phyloP scores from a whole-genome alignment of 2,888 invertebrate species.

The Perizoma flavofasciatum region DNA sequence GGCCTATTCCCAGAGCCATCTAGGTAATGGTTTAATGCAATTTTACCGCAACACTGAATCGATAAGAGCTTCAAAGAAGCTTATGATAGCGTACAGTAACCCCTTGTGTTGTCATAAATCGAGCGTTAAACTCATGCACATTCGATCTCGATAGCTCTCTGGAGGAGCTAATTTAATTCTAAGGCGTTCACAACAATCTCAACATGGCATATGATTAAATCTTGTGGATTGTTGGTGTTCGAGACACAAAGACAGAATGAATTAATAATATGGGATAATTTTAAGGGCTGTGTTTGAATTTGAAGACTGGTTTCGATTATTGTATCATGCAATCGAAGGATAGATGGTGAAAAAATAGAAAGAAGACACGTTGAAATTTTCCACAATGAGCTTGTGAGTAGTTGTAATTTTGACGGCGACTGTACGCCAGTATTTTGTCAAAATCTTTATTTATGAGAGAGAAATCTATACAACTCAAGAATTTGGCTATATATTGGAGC shows the following conservation, averaged over 20 bases:
- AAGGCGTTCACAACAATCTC: slow-evolving; percentile 12
- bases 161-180: slow-evolving; percentile 60
- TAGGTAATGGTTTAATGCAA: slow-evolving; percentile 20
- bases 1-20: slow-evolving; percentile 8
- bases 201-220: slow-evolving; percentile 10
- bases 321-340: too few relatives aligned
- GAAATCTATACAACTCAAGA: too few relatives aligned
- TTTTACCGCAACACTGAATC: slow-evolving; percentile 26
- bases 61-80: slow-evolving; percentile 34
- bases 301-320: background rate
- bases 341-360: too few relatives aligned
- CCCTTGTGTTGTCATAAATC: slow-evolving; percentile 49
- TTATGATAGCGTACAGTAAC: slow-evolving; percentile 37
- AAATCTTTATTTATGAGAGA: too few relatives aligned
- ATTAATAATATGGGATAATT: too few relatives aligned
- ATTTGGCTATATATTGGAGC: background rate
- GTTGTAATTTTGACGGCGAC: too few relatives aligned
- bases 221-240: slow-evolving; percentile 7
- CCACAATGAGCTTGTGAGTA: too few relatives aligned
- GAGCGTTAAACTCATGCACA: slow-evolving; percentile 57
- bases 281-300: background rate
- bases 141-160: slow-evolving; percentile 53
- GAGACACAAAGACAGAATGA: too few relatives aligned
- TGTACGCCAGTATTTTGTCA: too few relatives aligned
- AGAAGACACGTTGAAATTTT: too few relatives aligned